phyloP scores from a whole-genome alignment of 2,888 invertebrate genomes.

The Octonoba sinensis region DNA sequence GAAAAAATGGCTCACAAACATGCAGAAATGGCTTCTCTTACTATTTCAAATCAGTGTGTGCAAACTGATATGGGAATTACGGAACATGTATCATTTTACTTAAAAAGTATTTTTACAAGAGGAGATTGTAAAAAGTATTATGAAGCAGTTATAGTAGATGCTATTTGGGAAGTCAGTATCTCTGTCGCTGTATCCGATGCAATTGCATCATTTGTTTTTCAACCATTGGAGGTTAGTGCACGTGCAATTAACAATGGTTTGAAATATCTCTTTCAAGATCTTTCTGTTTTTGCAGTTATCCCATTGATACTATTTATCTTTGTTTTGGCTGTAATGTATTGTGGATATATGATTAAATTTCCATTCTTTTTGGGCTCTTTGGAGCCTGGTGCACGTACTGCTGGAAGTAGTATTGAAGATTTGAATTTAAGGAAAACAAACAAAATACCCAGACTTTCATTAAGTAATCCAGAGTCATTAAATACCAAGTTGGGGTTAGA shows the following conservation, averaged over 20 bases:
- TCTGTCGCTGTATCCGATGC: slow-evolving; percentile 35
- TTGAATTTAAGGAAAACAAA: neutral
- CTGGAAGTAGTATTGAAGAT: slow-evolving; percentile 24
- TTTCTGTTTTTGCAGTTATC: neutral
- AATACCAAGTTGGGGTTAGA: too few species aligned
- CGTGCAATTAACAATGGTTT: slow-evolving; percentile 14
- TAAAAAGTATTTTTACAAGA: slow-evolving; percentile 12
- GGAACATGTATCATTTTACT: slow-evolving; percentile 25
- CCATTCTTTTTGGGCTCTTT: slow-evolving; percentile 33
- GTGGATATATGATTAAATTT: slow-evolving; percentile 19
- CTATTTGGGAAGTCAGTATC: slow-evolving; percentile 63
- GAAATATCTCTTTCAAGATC: slow-evolving; percentile 14
- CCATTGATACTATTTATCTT: slow-evolving; percentile 17
- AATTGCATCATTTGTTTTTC: slow-evolving; percentile 35
- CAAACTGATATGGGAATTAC: slow-evolving; percentile 28
- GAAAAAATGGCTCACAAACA: slow-evolving; percentile 37
- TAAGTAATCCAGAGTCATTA: too few species aligned
- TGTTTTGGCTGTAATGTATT: slow-evolving; percentile 4
- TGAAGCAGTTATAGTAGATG: slow-evolving; percentile 56
- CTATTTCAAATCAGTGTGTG: slow-evolving; percentile 16
- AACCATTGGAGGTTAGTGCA: slow-evolving; percentile 25
- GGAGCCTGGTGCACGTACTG: slow-evolving; percentile 8
- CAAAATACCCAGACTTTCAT: too few species aligned
- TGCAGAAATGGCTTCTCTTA: slow-evolving; percentile 23
- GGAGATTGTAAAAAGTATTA: slow-evolving; percentile 48